Evolutionary conservation across 2,888 invertebrate genomes (phyloP), one percentile per base, ranked within the genome.

Genomic region (Philereme transversata): DNA sequence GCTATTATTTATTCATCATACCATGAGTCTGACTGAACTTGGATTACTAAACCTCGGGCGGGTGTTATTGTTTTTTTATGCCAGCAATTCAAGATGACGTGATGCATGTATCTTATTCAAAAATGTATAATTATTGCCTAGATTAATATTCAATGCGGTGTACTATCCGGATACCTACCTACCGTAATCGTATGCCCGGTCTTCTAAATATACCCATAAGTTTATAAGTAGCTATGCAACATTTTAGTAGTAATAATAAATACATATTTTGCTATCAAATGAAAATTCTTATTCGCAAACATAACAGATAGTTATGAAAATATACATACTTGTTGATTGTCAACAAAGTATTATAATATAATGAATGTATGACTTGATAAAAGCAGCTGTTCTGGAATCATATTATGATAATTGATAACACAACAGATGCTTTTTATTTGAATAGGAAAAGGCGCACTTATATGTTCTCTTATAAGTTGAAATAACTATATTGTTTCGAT

Each of bases 1-100:
- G 47, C 22, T 41, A 22, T 53, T 50, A 45, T 33, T 34, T 54
- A 54, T 38, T 54, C 44, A 55, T 51, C 41, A 53, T 48, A 62
- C 40, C 36, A 45, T 47, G 43, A 59, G 49, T 44, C 40, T 35
- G 54, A 58, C 40, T 35, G 54, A 58, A 53, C 43, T 57, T 59
- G 8, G 10, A 48, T 46, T 8, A 41, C 38, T 45, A 49, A 10
- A 6, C 40, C 5, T 5, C 8, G 7, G 4, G 10, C 22, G 10
- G 45, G 6, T 45, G 45, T 22, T 45, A 7, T 45, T 41, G 41
- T 9, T 45, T 47, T 45, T 47, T 47, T 47, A 47, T 47, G 46
- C 6, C 46, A 46, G 9, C 7, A 9, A 53, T 47, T 53, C 45
- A 22, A 8, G n/a, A 44, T 51, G 9, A 53, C 22, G 5, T 22